A percentile compares a stretch with the other conserved stretches of the same genome.
Evolutionary conservation across 2,797 vertebrate species (phyloP).

Genomic region (Leuciscus waleckii): DNA sequence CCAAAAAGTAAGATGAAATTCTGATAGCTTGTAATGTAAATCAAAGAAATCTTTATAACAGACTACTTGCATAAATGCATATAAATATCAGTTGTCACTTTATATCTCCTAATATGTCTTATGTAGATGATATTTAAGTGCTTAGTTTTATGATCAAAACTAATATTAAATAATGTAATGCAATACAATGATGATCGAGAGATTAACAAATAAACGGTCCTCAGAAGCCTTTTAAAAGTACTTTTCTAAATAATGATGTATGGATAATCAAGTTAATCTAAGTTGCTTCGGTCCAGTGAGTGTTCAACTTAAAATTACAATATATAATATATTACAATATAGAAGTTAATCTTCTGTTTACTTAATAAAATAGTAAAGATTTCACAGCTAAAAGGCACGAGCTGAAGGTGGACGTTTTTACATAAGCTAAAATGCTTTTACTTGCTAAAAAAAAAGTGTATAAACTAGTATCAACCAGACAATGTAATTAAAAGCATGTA

Average conservation of each 20-base stretch:
- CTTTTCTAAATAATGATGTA: too few species aligned
- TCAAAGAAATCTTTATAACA: not conserved
- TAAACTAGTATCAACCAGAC: not conserved
- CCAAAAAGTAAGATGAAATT: not conserved
- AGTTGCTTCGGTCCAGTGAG: not conserved
- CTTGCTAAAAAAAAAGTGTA: too few species aligned
- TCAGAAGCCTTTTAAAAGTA: not conserved
- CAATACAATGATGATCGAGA: not conserved
- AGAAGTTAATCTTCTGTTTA: not conserved
- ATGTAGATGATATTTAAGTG: not conserved
- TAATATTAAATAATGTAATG: too few species aligned
- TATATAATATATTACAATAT: not conserved
- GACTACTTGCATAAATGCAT: not conserved
- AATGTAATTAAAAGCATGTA: not conserved
- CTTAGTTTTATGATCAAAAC: not conserved
- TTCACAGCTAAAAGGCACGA: not conserved
- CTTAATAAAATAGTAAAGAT: not conserved
- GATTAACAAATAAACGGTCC: not conserved
- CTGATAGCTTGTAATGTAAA: not conserved
- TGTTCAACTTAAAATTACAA: not conserved
- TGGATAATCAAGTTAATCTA: not conserved
- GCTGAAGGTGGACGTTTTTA: not conserved
- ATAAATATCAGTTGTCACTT: not conserved
- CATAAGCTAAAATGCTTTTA: too few species aligned
- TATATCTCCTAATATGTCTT: not conserved